Conservation (phyloP, 2,888 invertebrate genomes). For the Agriopis aurantiaria region DNA sequence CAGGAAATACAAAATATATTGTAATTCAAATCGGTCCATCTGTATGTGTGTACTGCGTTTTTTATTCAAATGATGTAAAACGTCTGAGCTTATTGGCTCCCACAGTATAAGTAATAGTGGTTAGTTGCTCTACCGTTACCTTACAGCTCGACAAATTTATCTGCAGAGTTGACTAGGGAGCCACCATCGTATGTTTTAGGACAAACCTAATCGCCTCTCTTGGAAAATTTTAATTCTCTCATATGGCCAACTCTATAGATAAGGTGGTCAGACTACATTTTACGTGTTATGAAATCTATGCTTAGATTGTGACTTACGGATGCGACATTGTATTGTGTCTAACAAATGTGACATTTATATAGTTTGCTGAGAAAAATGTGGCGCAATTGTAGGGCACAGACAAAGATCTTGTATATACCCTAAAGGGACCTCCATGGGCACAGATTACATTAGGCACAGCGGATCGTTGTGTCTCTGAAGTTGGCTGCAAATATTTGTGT, state of each 20-base stretch:
- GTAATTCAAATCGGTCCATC: conserved; percentile 61
- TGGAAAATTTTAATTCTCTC: not conserved
- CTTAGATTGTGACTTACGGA: conserved; percentile 46
- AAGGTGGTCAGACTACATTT: conserved; percentile 43
- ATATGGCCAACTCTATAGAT: conserved; percentile 41
- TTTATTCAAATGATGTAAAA: conserved; percentile 59
- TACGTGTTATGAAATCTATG: conserved; percentile 56
- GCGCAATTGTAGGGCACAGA: conserved; percentile 37
- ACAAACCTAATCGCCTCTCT: not conserved
- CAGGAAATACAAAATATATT: conserved; percentile 58
- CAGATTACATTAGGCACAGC: not conserved
- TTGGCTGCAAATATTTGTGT: too few species aligned
- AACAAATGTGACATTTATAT: conserved; percentile 20
- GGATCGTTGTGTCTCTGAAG: too few species aligned
- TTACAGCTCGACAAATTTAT: not conserved
- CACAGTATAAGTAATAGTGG: conserved; percentile 25
- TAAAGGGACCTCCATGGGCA: too few species aligned
- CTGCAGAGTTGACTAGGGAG: not conserved
- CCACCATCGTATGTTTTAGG: not conserved
- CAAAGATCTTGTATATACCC: too few species aligned
- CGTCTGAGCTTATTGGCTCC: conserved; percentile 52
- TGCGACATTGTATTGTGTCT: conserved; percentile 38
- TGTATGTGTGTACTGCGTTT: conserved; percentile 55
- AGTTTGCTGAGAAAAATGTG: conserved; percentile 40
- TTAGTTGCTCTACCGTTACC: conserved; percentile 15